Percentiles rank a stretch among this genome's conserved stretches.
phyloP scores from a whole-genome alignment of 1,140 invertebrate species.

The Oryzaephilus surinamensis region DNA sequence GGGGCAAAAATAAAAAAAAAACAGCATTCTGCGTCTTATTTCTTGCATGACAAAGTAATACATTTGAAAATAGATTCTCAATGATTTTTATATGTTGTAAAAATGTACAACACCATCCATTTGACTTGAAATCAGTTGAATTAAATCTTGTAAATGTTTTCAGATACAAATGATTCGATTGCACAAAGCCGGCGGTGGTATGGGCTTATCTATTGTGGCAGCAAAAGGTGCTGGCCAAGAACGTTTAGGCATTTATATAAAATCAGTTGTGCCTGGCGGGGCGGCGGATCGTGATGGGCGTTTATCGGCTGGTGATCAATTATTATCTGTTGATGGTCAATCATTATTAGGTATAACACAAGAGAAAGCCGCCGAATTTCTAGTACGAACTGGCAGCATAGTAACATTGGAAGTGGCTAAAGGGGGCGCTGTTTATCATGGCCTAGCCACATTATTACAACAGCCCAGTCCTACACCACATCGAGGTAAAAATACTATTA shows the following conservation, averaged over 20 bases:
- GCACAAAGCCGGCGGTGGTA: constrained; percentile 82
- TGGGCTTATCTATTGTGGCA: constrained; percentile 89
- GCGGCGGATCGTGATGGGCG: constrained; percentile 91
- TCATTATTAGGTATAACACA: constrained; percentile 89
- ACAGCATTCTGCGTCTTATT: too few relatives aligned
- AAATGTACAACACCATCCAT: too few relatives aligned
- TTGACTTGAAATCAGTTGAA: too few relatives aligned
- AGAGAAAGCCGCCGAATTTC: constrained; percentile 91
- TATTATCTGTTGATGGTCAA: constrained; percentile 93
- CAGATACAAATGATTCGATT: constrained; percentile 79
- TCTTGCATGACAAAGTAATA: too few relatives aligned
- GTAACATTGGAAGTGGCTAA: constrained; percentile 95
- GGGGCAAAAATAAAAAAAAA: too few relatives aligned
- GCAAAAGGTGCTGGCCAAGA: constrained; percentile 87
- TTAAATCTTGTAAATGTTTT: constrained; percentile 7
- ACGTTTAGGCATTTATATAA: constrained; percentile 92
- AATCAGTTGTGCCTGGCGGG: constrained; percentile 91
- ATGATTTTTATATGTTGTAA: too few relatives aligned
- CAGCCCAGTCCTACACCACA: constrained; percentile 79
- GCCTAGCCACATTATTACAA: constrained; percentile 83
- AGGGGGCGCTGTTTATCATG: constrained; percentile 94
- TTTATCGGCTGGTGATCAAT: constrained; percentile 92
- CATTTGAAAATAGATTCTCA: too few relatives aligned
- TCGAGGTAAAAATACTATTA: constrained; percentile 53
- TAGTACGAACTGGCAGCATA: constrained; percentile 85